Base-by-base conservation (phyloP, 2,113 vertebrate genomes). In the Lamprotornis superbus region DNA sequence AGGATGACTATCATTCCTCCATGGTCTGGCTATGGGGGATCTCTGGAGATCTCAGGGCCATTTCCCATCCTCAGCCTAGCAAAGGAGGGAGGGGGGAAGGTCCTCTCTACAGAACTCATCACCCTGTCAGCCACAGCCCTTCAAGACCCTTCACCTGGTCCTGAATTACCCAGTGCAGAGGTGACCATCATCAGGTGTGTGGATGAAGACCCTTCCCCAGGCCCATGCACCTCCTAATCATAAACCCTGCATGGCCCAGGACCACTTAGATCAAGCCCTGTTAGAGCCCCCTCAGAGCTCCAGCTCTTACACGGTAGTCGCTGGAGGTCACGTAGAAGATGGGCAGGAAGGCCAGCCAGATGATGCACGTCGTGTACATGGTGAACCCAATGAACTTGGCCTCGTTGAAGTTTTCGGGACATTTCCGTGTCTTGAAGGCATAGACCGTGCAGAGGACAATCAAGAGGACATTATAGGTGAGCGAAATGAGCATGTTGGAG, bases 321-420 rank as follows among this genome's bases (percentile, higher is more conserved):
- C 99, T 99, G 97, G 99, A 99, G 52, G 99, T 99, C 97, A 99
- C 99, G 0, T 99, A 99, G 98, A 99, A 99, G 98, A 99, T 99
- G 84, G 99, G 99, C 95, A 99, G 98, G 97, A 99, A 99, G 35
- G 99, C 99, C 60, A 99, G 98, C 99, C 99, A 99, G 98, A 99
- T 99, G 98, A 99, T 99, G 97, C 99, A 99, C 68, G 99, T 99
- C 14, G 99, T 99, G 95, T 99, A 99, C 99, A 99, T 99, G 94
- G 99, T 99, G 96, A 99, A 99, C 33, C 99, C 99, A 2, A 99
- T 99, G 97, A 99, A 99, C 95, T 99, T 99, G 97, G 99, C 99
- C 97, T 99, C 99, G 0, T 99, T 99, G 98, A 99, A 99, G 97
- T 99, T 99, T 93, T 99, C 99, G 0, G 99, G 99, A 93, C 99